Evolutionary conservation across 2,888 invertebrate genomes (phyloP).

Genomic region (Meandrusa payeni): DNA sequence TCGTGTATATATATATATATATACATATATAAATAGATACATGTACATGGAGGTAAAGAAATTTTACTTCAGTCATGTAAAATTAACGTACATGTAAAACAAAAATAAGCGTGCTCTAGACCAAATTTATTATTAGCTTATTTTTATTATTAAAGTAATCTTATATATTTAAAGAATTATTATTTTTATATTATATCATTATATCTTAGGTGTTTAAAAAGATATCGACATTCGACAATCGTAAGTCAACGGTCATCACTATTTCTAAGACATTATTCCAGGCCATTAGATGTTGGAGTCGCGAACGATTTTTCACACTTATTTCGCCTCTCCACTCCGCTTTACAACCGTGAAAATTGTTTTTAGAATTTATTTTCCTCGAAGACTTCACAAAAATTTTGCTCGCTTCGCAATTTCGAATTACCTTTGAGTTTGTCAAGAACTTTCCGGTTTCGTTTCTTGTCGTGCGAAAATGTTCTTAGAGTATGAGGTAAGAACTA

Average conservation of each 20-base stretch:
- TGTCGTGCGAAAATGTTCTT: not conserved
- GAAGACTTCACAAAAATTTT: constrained; percentile 9
- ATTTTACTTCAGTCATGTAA: no score
- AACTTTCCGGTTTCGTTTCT: not conserved
- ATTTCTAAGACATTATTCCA: constrained; percentile 20
- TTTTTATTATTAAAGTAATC: no score
- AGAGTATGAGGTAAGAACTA: no score
- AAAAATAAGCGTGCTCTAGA: no score
- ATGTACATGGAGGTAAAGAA: no score
- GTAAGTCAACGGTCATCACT: constrained; percentile 14
- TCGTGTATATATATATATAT: no score
- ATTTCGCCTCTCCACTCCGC: constrained; percentile 23
- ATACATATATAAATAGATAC: no score
- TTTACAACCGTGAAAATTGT: constrained; percentile 27
- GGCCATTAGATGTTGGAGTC: constrained; percentile 23
- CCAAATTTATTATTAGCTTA: no score
- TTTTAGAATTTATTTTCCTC: constrained; percentile 23
- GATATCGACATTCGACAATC: constrained; percentile 14
- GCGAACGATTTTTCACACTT: constrained; percentile 26
- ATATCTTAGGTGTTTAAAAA: no score
- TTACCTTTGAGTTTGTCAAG: constrained; percentile 6
- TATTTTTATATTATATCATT: no score
- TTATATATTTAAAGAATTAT: no score
- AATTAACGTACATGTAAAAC: no score
- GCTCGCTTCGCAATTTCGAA: constrained; percentile 6